A percentile compares a stretch with the other conserved stretches of the same genome.
These are phyloP conservation scores for Lophotis ruficrista DNA, from an alignment of 2,113 vertebrate genomes.

Conservation along the genomic window DNA sequence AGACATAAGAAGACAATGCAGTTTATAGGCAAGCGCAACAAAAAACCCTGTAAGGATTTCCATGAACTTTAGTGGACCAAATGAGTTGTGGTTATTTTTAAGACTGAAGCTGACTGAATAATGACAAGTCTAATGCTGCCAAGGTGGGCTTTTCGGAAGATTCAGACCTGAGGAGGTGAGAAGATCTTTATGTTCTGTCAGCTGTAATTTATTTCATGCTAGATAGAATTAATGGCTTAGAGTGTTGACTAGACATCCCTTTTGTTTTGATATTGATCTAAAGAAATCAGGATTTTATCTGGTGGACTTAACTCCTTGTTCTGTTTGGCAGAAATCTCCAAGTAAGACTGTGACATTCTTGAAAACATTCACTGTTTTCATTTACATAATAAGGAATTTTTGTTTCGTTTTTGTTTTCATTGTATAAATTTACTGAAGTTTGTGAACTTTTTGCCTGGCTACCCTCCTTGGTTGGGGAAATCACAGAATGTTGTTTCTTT, in stretches of 20 bases:
- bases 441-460: slow-evolving; percentile 47
- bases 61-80: slow-evolving; percentile 34
- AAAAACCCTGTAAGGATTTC: slow-evolving; percentile 31
- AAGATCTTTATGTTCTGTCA: slow-evolving; percentile 30
- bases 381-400: slow-evolving; percentile 43
- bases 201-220: neutral
- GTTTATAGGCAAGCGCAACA: neutral
- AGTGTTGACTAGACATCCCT: neutral
- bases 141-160: slow-evolving; percentile 45
- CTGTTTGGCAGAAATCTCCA: slow-evolving; percentile 23
- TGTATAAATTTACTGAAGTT: slow-evolving; percentile 40
- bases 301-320: neutral
- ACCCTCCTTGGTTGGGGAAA: neutral
- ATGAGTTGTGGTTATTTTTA: neutral
- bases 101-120: slow-evolving; percentile 26
- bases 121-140: slow-evolving; percentile 26
- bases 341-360: slow-evolving; percentile 20
- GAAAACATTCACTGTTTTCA: slow-evolving; percentile 41
- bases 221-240: neutral
- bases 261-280: neutral
- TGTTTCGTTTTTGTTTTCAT: slow-evolving; percentile 41
- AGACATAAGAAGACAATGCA: slow-evolving; percentile 51
- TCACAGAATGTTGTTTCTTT: slow-evolving; percentile 39
- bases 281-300: neutral
- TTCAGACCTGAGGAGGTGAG: slow-evolving; percentile 53